These are phyloP conservation scores for Psilanteris sp. DNA, from an alignment of 1,140 invertebrate genomes.

Conservation along the genomic window DNA sequence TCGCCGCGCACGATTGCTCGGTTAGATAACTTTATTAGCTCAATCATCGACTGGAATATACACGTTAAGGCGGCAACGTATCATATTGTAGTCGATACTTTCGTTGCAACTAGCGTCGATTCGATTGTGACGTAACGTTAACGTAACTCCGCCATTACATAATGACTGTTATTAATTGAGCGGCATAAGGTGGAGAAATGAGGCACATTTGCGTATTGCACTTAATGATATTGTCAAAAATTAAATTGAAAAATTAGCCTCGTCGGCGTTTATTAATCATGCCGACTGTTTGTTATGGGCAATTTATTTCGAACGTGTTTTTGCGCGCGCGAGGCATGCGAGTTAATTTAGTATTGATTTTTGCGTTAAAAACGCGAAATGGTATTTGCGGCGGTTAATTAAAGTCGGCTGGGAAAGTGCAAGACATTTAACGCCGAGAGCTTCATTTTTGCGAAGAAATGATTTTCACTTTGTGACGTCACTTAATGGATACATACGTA, in stretches of 20 bases:
- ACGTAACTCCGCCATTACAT: conserved; percentile 20
- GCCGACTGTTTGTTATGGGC: conserved; percentile 12
- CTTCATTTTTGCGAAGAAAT: conserved; percentile 9
- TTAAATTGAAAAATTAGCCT: conserved; percentile 25
- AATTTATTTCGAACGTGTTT: conserved; percentile 25
- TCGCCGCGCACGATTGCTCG: conserved; percentile 8
- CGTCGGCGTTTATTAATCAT: conserved; percentile 17
- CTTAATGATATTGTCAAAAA: conserved; percentile 41
- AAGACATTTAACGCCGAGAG: neutral
- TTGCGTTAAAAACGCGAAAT: conserved; percentile 15
- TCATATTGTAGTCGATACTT: conserved; percentile 19
- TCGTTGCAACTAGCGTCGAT: neutral
- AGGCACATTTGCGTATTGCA: conserved; percentile 17
- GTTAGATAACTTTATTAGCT: conserved; percentile 53
- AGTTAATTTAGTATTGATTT: conserved; percentile 22
- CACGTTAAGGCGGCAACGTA: conserved; percentile 8
- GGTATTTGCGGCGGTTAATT: conserved; percentile 32
- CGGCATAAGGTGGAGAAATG: conserved; percentile 17
- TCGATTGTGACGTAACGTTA: conserved; percentile 8
- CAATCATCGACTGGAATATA: conserved; percentile 22
- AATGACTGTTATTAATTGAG: conserved; percentile 33
- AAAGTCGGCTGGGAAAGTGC: conserved; percentile 21
- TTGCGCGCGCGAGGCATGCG: conserved; percentile 2
- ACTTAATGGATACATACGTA: neutral
- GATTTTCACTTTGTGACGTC: conserved; percentile 32